Conservation (phyloP, 2,888 invertebrate genomes). For the Callosobruchus maculatus region DNA sequence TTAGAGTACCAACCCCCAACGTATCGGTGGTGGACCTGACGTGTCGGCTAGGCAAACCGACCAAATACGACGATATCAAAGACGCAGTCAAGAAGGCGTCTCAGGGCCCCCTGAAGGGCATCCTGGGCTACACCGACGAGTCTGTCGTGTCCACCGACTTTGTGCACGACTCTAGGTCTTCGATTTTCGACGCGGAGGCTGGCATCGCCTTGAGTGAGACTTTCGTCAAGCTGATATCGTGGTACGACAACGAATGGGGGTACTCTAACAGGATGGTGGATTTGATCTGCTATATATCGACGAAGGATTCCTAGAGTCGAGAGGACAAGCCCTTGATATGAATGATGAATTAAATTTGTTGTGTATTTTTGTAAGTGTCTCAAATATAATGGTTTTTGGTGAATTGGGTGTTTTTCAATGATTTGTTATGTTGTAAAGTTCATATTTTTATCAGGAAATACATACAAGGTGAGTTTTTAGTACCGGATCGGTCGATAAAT, state of each 20-base stretch:
- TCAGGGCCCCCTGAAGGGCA: conserved; percentile 82
- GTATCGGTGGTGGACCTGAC: conserved; percentile 98
- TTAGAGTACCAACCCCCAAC: conserved; percentile 95
- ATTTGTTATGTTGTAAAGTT: too few species aligned
- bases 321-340: neutral
- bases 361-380: conserved; percentile 10
- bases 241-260: conserved; percentile 99
- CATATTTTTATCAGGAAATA: too few species aligned
- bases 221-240: conserved; percentile 97
- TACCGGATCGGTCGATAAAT: too few species aligned
- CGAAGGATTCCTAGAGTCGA: conserved; percentile 48
- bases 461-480: too few species aligned
- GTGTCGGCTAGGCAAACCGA: conserved; percentile 63
- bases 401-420: too few species aligned
- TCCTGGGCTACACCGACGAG: conserved; percentile 93
- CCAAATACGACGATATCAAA: conserved; percentile 87
- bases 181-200: conserved; percentile 95
- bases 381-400: too few species aligned
- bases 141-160: conserved; percentile 96
- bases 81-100: conserved; percentile 75
- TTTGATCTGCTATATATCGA: conserved; percentile 83
- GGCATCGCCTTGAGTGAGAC: conserved; percentile 91
- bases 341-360: neutral
- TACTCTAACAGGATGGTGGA: conserved; percentile 98
- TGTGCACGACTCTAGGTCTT: conserved; percentile 84